A percentile compares a stretch with the other conserved stretches of the same genome.
Conservation (phyloP, 1,140 invertebrate species). For the Augochlora pura region DNA sequence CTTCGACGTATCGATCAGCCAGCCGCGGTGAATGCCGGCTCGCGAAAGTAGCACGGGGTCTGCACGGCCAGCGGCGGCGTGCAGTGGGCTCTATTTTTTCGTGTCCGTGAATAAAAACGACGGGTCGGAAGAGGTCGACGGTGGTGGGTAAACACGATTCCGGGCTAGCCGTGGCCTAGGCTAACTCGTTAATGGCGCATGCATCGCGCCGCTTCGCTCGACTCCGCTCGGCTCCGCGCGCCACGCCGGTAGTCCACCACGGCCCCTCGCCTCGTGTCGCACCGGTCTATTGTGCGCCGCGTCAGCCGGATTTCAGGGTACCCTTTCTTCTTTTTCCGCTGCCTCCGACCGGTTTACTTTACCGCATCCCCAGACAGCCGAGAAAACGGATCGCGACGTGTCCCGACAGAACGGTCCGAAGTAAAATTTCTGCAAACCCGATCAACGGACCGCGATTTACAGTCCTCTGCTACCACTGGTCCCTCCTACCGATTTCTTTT, state of each 20-base stretch:
- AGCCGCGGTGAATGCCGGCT: constrained; percentile 12
- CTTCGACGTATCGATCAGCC: constrained; percentile 57
- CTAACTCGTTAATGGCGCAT: constrained; percentile 26
- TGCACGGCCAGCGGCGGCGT: background rate
- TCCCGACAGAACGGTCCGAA: background rate
- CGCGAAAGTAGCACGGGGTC: constrained; percentile 52
- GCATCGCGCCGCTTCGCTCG: too few species aligned
- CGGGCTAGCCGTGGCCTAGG: background rate
- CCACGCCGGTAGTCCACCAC: too few species aligned
- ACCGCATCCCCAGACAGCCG: background rate
- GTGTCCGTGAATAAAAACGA: constrained; percentile 42
- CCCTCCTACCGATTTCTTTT: too few species aligned
- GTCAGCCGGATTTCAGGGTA: background rate
- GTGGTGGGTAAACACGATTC: constrained; percentile 23
- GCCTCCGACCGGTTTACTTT: background rate
- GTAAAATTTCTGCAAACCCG: background rate
- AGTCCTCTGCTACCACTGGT: background rate
- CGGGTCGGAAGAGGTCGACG: background rate
- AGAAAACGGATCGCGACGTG: background rate
- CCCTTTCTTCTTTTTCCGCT: background rate
- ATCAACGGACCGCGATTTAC: constrained; percentile 19
- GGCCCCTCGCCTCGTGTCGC: too few species aligned
- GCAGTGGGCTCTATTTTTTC: constrained; percentile 33
- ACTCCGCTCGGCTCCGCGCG: too few species aligned
- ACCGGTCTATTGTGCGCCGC: background rate